Evolutionary conservation across 2,888 invertebrate genomes (phyloP).

Genomic region (Selenia dentaria): DNA sequence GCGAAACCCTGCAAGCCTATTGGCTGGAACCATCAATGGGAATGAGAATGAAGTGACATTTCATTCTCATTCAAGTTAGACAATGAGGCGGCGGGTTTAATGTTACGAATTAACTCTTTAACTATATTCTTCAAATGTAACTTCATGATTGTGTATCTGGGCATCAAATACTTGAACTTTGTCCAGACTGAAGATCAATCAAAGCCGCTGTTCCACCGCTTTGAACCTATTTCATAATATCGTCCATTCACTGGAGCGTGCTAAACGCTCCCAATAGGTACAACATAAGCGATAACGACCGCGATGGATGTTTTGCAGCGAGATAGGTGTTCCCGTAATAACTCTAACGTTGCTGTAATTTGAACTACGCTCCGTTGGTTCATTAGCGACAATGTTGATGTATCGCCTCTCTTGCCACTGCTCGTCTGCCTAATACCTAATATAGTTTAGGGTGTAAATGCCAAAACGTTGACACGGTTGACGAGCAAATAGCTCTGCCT

Average conservation of each 20-base stretch:
- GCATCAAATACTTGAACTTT: background rate
- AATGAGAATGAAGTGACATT: too few species aligned
- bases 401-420: slow-evolving; percentile 39
- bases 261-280: slow-evolving; percentile 31
- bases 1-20: too few species aligned
- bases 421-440: slow-evolving; percentile 22
- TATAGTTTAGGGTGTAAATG: slow-evolving; percentile 18
- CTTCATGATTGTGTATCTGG: too few species aligned
- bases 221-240: background rate
- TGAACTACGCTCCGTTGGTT: slow-evolving; percentile 49
- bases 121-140: too few species aligned
- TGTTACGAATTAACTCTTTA: too few species aligned
- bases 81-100: too few species aligned
- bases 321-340: slow-evolving; percentile 63
- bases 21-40: too few species aligned
- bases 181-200: background rate
- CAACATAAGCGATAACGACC: slow-evolving; percentile 54
- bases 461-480: slow-evolving; percentile 34
- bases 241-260: slow-evolving; percentile 14
- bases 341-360: slow-evolving; percentile 63
- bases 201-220: background rate
- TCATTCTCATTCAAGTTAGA: too few species aligned
- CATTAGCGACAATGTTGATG: slow-evolving; percentile 48
- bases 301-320: slow-evolving; percentile 54
- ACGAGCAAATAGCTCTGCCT: slow-evolving; percentile 34